phyloP scores from a whole-genome alignment of 2,797 vertebrate species.

The Glyptemys insculpta region DNA sequence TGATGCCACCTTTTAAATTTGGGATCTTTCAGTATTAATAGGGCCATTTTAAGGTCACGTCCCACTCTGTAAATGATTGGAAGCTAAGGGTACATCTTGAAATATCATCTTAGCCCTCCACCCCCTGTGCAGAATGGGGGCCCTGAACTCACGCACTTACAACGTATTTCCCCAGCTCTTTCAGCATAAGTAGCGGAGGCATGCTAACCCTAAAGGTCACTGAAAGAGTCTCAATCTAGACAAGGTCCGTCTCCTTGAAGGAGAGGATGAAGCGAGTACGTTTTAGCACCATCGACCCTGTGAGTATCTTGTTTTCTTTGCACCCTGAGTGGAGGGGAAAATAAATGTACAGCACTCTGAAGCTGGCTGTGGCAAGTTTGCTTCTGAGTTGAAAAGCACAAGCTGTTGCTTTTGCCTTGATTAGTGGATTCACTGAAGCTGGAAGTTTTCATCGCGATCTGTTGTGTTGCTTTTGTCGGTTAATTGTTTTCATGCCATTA shows the following conservation, averaged over 20 bases:
- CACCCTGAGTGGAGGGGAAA: not conserved
- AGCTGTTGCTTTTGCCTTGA: not conserved
- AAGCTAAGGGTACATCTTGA: not conserved
- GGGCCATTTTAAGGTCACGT: not conserved
- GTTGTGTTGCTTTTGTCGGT: not conserved
- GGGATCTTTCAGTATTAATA: not conserved
- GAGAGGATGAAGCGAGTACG: not conserved
- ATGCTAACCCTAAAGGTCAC: not conserved
- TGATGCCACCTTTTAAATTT: not conserved
- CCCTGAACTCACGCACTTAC: not conserved
- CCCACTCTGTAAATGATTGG: not conserved
- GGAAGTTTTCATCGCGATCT: not conserved
- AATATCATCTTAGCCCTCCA: not conserved
- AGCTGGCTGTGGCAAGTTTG: not conserved
- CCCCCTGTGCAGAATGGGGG: not conserved
- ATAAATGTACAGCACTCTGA: not conserved
- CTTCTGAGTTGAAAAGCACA: not conserved
- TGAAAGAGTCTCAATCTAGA: not conserved
- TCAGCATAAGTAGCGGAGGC: not conserved
- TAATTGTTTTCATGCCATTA: not conserved
- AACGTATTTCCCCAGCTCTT: not conserved
- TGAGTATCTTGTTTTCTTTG: not conserved
- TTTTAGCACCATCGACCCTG: not conserved
- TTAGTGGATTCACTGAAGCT: not conserved
- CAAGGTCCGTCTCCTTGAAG: not conserved